Percentiles rank a stretch among this genome's conserved stretches.
phyloP scores from a whole-genome alignment of 1,140 invertebrate species.

The Hylyphantes graminicola region DNA sequence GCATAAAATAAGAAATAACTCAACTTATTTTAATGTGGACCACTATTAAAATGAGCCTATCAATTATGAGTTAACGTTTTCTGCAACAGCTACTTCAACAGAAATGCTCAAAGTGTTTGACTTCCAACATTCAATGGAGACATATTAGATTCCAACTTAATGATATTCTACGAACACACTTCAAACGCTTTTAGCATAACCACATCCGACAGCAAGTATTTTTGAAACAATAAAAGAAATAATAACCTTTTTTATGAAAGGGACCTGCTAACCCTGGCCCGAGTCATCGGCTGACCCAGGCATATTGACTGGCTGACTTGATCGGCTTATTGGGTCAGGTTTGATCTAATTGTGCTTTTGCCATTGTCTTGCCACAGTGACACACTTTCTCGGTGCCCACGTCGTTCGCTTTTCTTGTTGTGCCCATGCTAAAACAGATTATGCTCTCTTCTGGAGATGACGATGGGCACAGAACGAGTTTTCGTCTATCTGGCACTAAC shows the following conservation, averaged over 20 bases:
- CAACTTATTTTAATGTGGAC: too few species aligned
- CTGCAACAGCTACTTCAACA: too few species aligned
- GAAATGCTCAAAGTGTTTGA: too few species aligned
- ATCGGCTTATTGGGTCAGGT: slow-evolving; percentile 58
- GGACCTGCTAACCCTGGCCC: slow-evolving; percentile 58
- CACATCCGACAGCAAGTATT: background rate
- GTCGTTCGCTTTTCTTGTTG: slow-evolving; percentile 6
- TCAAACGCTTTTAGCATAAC: too few species aligned
- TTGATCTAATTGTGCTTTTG: slow-evolving; percentile 48
- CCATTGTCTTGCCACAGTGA: slow-evolving; percentile 59
- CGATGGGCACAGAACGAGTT: slow-evolving; percentile 37
- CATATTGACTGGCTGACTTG: slow-evolving; percentile 9
- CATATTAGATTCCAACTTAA: too few species aligned
- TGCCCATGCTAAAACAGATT: slow-evolving; percentile 31
- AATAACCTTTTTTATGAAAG: slow-evolving; percentile 41
- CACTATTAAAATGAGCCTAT: too few species aligned
- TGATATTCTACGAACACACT: too few species aligned
- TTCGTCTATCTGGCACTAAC: slow-evolving; percentile 32
- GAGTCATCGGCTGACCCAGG: slow-evolving; percentile 37
- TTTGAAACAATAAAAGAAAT: slow-evolving; percentile 30
- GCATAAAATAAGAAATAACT: too few species aligned
- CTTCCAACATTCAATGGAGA: too few species aligned
- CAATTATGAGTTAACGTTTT: too few species aligned
- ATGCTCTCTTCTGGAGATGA: slow-evolving; percentile 4
- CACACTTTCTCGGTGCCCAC: slow-evolving; percentile 49